phyloP scores from a whole-genome alignment of 1,140 invertebrate species.

The Hycleus cichorii region DNA sequence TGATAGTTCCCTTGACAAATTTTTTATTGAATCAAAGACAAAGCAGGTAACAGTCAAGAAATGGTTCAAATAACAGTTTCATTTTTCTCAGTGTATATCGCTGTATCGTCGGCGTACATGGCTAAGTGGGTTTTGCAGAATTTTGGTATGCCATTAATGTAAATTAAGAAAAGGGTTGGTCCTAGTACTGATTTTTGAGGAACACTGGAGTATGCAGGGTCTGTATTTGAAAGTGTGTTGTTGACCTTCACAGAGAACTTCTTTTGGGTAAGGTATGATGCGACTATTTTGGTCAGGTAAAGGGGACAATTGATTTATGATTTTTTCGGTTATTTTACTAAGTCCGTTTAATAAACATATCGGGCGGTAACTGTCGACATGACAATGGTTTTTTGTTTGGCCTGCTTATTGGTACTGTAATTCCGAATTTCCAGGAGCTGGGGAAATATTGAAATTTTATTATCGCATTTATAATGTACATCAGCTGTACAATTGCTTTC shows the following conservation, averaged over 20 bases:
- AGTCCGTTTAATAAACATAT: slow-evolving; percentile 33
- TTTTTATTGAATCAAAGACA: too few relatives aligned
- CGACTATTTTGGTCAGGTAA: slow-evolving; percentile 20
- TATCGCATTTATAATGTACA: slow-evolving; percentile 25
- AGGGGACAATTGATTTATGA: slow-evolving; percentile 13
- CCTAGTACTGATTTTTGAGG: too few relatives aligned
- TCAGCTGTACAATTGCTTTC: slow-evolving; percentile 1
- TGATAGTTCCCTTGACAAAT: too few relatives aligned
- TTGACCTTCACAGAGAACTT: slow-evolving; percentile 1
- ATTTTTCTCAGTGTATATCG: too few relatives aligned
- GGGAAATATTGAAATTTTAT: slow-evolving; percentile 34
- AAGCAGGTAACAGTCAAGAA: too few relatives aligned
- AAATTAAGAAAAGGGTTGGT: too few relatives aligned
- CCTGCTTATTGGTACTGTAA: slow-evolving; percentile 37
- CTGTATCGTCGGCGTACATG: too few relatives aligned
- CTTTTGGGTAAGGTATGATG: slow-evolving; percentile 22
- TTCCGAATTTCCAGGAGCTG: slow-evolving; percentile 35
- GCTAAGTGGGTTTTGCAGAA: too few relatives aligned
- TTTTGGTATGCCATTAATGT: too few relatives aligned
- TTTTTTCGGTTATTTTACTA: slow-evolving; percentile 33
- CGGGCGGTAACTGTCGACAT: slow-evolving; percentile 28
- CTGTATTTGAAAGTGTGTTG: too few relatives aligned
- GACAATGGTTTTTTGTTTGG: slow-evolving; percentile 32
- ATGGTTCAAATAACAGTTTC: too few relatives aligned
- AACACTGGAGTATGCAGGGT: too few relatives aligned